Base-by-base conservation (phyloP, 2,888 invertebrate genomes). In the Argyresthia goedartella region DNA sequence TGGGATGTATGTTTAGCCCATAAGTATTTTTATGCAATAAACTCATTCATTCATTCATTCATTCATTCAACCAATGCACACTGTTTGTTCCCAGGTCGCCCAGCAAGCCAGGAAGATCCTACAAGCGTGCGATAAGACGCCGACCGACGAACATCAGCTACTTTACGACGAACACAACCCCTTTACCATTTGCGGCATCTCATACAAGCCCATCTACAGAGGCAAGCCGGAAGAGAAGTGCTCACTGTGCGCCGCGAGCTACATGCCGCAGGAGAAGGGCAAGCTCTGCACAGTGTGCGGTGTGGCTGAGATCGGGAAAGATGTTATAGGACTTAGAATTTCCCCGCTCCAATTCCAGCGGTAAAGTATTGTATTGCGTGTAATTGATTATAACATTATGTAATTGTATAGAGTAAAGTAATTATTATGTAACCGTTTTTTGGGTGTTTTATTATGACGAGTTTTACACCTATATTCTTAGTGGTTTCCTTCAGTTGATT, bases 141-240 rank as follows among this genome's bases (percentile, higher is more conserved):
- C 93, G 0, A 89, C 91, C 1, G 98, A 99, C 70, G 96, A 96
- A 68, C 92, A 97, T 60, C 91, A 94, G 62, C 73, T 99, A 52
- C 86, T 91, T 0, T 99, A 99, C 68, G 99, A 99, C 65, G 97
- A 99, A 70, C 97, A 98, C 72, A 99, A 99, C 84, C 99, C 99
- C 0, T 99, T 99, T 77, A 92, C 91, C 53, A 88, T 99, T 44
- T 99, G 99, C 73, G 98, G 95, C 0, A 91, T 92, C 36, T 93
- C 95, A 25, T 99, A 95, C 79, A 93, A 92, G 48, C 99, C 99
- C 0, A 95, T 99, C 54, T 99, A 99, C 70, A 91, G 96, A 66
- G 99, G 99, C 25, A 97, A 97, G 66, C 93, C 96, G 0, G 96
- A 97, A 69, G 93, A 95, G 46, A 96, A 94, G 62, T 99, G 99